Evolutionary conservation across 2,113 vertebrate genomes (phyloP), one percentile per base, ranked within the genome.

Genomic region (Pipra filicauda): DNA sequence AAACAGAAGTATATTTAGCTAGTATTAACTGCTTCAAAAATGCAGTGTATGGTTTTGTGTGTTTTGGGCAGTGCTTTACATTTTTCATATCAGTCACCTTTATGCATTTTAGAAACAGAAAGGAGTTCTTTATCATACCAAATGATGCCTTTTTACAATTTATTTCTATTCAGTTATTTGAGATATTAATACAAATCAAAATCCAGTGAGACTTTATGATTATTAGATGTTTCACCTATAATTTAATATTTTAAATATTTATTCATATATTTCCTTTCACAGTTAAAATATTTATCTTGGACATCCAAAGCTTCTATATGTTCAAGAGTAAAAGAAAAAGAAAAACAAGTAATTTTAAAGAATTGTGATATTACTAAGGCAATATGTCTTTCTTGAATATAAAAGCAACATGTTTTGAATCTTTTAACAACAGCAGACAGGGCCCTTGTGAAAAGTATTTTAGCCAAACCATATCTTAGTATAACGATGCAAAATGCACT

Each of bases 391-490:
- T 85, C 48, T 49, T 37, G 27, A 72, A 54, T 91, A 76, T 51
- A 55, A 93, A 64, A 48, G 7, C 35, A 95, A 62, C 20, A 52
- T 4, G 3, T 67, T 85, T 35, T 90, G 28, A 43, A 69, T 85
- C 87, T 85, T 85, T 89, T 31, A 88, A 51, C n/a, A 85, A 1
- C 54, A 77, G 10, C 26, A 85, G 54, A 87, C 46, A 86, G 44
- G 17, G 20, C 24, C 69, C 51, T 75, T 64, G 52, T 76, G 48
- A 89, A 94, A 91, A 77, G 11, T 48, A 83, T 76, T 92, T 95
- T 71, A 80, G 41, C 19, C 84, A 93, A 96, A 83, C 64, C 67
- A 43, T 88, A 90, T 95, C 93, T 81, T 70, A 65, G n/a, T 52
- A 83, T 82, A 87, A 75, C 2, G 8, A 77, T 78, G 41, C 14